phyloP scores from a whole-genome alignment of 2,797 vertebrate species.

The Chelonia mydas region DNA sequence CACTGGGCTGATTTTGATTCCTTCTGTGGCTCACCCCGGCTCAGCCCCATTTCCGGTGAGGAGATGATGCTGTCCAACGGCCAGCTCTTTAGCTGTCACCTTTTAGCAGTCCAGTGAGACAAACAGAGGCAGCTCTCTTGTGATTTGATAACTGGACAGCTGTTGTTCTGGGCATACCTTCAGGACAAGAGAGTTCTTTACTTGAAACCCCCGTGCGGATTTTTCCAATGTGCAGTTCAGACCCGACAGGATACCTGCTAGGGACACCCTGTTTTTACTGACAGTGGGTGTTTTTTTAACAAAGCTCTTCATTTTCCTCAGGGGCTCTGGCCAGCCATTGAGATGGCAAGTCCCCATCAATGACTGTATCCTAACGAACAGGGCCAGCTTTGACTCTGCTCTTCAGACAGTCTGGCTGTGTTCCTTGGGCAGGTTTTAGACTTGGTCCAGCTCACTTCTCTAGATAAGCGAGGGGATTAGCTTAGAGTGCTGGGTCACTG shows the following conservation, averaged over 20 bases:
- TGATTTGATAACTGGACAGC: rapidly evolving
- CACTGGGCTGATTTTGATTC: neutral
- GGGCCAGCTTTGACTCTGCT: too few relatives aligned
- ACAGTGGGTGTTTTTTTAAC: neutral
- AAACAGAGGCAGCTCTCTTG: neutral
- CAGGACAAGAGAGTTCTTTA: neutral
- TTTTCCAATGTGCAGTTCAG: neutral
- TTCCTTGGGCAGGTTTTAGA: neutral
- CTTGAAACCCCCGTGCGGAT: neutral
- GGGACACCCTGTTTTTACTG: neutral
- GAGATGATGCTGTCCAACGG: neutral
- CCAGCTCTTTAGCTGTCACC: neutral
- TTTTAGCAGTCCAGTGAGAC: rapidly evolving
- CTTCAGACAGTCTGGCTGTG: neutral
- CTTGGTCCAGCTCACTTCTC: neutral
- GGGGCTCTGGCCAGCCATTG: neutral
- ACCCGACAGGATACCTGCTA: neutral
- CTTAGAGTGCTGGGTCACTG: too few relatives aligned
- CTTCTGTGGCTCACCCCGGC: neutral
- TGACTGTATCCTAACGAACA: neutral
- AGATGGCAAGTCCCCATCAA: too few relatives aligned
- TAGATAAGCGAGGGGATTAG: neutral
- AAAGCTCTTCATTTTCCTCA: neutral
- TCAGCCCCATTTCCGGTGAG: neutral
- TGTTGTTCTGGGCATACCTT: neutral